Percentiles rank a stretch among this genome's conserved stretches.
phyloP scores from a whole-genome alignment of 2,797 vertebrate genomes.

The Molossus alvarezi region DNA sequence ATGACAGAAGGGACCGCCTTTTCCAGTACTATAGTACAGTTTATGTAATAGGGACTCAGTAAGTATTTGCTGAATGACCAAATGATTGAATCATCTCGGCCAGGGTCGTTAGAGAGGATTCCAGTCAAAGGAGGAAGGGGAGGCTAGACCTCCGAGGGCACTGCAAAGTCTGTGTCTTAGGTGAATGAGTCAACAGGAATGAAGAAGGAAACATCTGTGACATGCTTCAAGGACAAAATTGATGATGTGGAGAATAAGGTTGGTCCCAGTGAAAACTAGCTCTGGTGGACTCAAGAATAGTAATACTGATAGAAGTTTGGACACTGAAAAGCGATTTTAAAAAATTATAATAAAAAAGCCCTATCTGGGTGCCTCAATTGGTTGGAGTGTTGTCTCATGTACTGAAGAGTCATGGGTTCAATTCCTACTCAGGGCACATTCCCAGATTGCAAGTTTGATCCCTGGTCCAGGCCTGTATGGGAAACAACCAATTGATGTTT shows the following conservation, averaged over 20 bases:
- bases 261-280: neutral
- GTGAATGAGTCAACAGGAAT: neutral
- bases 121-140: neutral
- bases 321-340: neutral
- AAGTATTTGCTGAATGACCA: slow-evolving; percentile 12
- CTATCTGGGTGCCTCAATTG: too few relatives aligned
- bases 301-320: neutral
- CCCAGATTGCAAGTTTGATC: too few relatives aligned
- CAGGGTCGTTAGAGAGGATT: neutral
- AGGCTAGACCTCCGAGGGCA: neutral
- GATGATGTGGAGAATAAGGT: neutral
- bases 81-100: neutral
- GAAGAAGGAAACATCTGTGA: neutral
- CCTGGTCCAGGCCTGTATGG: too few relatives aligned
- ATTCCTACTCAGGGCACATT: too few relatives aligned
- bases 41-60: neutral
- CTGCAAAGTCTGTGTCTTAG: neutral
- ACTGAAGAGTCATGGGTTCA: too few relatives aligned
- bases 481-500: too few relatives aligned
- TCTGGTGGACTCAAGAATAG: neutral
- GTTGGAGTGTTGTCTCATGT: too few relatives aligned
- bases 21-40: neutral
- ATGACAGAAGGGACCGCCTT: neutral
- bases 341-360: neutral
- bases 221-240: neutral